Evolutionary conservation across 2,888 invertebrate genomes (phyloP), one percentile per base, ranked within the genome.

Genomic region (Agapostemon virescens): DNA sequence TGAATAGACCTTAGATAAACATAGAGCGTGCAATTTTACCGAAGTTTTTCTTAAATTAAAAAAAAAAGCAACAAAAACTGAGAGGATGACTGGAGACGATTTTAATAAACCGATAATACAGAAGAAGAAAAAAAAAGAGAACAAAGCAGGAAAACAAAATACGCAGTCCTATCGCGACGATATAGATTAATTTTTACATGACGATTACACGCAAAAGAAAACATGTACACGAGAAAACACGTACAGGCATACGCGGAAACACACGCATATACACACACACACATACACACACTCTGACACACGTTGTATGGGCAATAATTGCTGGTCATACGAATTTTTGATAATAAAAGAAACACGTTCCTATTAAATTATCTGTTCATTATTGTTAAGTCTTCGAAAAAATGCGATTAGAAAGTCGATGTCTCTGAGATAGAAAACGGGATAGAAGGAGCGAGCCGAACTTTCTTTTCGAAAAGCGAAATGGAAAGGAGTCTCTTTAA

Each of bases 331-430:
- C 84, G 78, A 83, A 86, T 82, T 87, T 86, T 86, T 87, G 81
- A 86, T 87, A 86, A 86, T 87, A 87, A 87, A 85, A 74, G 64
- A 74, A 61, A 82, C 77, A 86, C 86, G 86, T 86, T 86, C 86
- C 86, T 86, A 86, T 84, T 85, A 80, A 85, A 86, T 85, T 80
- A 87, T 87, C 81, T 84, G 84, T 87, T 85, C 85, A 85, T 86
- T 87, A 82, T 72, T 74, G 77, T 82, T 86, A 86, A 86, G 85
- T 87, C 83, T 86, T 81, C 72, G 72, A 69, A 30, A 49, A 33
- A 61, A 40, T n/a, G 76, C 79, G 79, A 79, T 74, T 79, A 75
- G 71, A 74, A 72, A 55, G 49, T 45, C 67, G 68, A 73, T 74
- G 55, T 67, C 52, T 74, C 38, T 55, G 64, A 63, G 20, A 68